A percentile compares a stretch with the other conserved stretches of the same genome.
These are phyloP conservation scores for Vanacampus margaritifer DNA, from an alignment of 2,113 vertebrate species.

Conservation along the genomic window DNA sequence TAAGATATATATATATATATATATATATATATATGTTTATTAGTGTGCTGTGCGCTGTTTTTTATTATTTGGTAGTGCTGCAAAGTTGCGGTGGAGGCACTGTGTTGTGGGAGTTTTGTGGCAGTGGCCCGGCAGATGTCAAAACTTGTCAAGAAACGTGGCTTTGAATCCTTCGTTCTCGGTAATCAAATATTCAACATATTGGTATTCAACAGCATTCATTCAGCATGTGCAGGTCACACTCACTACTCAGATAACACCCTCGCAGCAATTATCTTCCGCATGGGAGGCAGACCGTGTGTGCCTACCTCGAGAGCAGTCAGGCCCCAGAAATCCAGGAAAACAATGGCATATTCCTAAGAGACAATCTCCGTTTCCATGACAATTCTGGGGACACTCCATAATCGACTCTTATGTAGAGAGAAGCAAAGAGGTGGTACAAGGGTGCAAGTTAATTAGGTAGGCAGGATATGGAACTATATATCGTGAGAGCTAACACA, in stretches of 20 bases:
- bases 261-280: slow-evolving; percentile 38
- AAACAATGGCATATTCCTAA: slow-evolving; percentile 98
- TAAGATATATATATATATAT: no score
- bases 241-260: slow-evolving; percentile 40
- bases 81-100: not conserved
- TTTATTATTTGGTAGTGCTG: no score
- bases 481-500: slow-evolving; percentile 14
- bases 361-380: slow-evolving; percentile 97
- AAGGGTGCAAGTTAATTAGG: slow-evolving; percentile 42
- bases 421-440: slow-evolving; percentile 14
- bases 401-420: slow-evolving; percentile 86
- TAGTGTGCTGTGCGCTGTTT: not conserved
- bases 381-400: slow-evolving; percentile 97
- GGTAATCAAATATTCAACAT: not conserved
- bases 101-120: not conserved
- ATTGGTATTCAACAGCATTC: not conserved
- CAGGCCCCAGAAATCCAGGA: slow-evolving; percentile 92
- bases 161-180: not conserved
- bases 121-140: not conserved
- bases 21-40: no score
- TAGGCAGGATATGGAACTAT: slow-evolving; percentile 27
- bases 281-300: slow-evolving; percentile 7
- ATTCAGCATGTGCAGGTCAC: slow-evolving; percentile 23
- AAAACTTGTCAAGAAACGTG: not conserved
- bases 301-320: slow-evolving; percentile 90